Conservation (phyloP, 2,113 vertebrate genomes). For the Sander lucioperca region DNA sequence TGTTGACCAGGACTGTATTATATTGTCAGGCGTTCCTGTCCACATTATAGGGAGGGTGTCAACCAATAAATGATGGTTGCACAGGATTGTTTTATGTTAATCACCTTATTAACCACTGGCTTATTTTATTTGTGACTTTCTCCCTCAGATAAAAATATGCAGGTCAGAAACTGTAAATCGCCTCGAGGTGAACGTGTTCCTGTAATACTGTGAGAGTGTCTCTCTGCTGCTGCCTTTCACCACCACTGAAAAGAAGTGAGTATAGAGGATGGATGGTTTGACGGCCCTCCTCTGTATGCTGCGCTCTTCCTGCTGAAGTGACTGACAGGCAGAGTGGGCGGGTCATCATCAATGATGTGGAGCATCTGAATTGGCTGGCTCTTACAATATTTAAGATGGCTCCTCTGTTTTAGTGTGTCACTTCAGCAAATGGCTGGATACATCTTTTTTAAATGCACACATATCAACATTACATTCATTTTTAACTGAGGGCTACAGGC, state of each 20-base stretch:
- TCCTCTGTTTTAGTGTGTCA: background rate
- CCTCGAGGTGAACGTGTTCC: rapidly evolving
- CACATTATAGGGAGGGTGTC: background rate
- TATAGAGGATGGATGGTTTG: background rate
- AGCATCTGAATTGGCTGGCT: background rate
- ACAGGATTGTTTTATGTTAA: background rate
- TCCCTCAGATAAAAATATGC: background rate
- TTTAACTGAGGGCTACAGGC: too few species aligned
- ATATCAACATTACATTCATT: too few species aligned
- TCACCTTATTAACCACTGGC: too few species aligned
- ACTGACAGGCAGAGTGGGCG: background rate
- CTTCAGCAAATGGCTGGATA: background rate
- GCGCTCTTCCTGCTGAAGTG: slow-evolving; percentile 2
- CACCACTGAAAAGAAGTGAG: background rate
- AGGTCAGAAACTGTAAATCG: background rate
- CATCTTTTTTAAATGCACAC: background rate
- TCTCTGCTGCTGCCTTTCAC: background rate
- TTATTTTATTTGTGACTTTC: background rate
- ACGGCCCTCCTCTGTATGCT: background rate
- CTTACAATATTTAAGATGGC: background rate
- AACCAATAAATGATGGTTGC: background rate
- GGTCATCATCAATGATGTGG: background rate
- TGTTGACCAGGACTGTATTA: background rate
- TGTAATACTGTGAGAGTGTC: background rate
- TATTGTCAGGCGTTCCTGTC: background rate